Evolutionary conservation across 2,113 vertebrate genomes (phyloP).

Genomic region (Calypte anna): DNA sequence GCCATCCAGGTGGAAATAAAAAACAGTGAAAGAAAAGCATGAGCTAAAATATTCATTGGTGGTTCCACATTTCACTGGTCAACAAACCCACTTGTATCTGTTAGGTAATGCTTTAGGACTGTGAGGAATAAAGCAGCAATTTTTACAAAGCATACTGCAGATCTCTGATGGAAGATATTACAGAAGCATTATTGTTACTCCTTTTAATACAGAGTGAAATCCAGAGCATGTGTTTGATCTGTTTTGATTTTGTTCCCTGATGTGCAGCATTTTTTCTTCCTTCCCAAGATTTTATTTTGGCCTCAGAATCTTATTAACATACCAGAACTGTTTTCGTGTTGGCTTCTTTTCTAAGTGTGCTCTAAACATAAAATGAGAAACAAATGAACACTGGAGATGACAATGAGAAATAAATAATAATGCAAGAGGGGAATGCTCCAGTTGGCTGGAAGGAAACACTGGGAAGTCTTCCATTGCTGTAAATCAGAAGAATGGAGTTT

Average conservation of each 20-base stretch:
- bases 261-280: constrained; percentile 1
- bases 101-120: neutral
- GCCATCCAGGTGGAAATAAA: neutral
- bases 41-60: neutral
- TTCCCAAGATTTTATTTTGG: constrained; percentile 51
- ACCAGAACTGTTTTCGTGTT: constrained; percentile 40
- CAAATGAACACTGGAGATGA: constrained; percentile 40
- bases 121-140: neutral
- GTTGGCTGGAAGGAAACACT: neutral
- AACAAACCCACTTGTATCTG: neutral
- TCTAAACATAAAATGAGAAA: constrained; percentile 40
- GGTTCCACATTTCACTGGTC: neutral
- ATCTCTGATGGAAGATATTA: neutral
- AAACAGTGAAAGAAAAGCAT: neutral
- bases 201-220: constrained; percentile 13
- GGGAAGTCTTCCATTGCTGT: neutral
- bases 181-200: neutral
- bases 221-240: neutral
- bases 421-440: neutral
- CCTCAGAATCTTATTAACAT: constrained; percentile 60
- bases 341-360: constrained; percentile 27
- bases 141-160: neutral
- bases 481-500: constrained; percentile 2
- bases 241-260: constrained; percentile 34
- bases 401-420: constrained; percentile 34